These are phyloP conservation scores for Pyrocephalus nanus DNA, from an alignment of 2,797 vertebrate genomes.

Conservation along the genomic window DNA sequence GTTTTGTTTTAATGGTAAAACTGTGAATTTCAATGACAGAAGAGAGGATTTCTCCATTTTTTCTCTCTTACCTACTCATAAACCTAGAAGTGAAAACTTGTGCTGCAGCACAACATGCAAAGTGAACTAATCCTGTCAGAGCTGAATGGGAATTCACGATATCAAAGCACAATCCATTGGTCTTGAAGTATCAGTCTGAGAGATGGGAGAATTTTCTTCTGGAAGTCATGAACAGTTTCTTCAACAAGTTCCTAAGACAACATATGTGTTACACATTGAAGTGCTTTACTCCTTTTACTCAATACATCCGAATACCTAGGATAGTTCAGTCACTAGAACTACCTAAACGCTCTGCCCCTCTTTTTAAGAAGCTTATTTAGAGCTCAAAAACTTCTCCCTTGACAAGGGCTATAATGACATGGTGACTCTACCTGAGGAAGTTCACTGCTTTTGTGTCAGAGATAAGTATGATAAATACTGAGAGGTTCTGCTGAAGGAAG, in stretches of 20 bases:
- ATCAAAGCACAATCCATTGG: background rate
- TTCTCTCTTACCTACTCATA: background rate
- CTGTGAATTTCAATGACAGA: background rate
- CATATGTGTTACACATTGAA: background rate
- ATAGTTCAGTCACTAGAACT: background rate
- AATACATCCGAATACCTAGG: background rate
- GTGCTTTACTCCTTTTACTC: background rate
- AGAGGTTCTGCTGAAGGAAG: background rate
- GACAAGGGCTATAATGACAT: accelerated
- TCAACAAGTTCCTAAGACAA: background rate
- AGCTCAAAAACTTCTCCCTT: background rate
- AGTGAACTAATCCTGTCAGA: background rate
- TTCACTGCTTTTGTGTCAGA: accelerated
- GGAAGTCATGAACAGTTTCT: background rate
- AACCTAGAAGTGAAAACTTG: background rate
- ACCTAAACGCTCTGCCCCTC: background rate
- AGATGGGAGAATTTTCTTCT: background rate
- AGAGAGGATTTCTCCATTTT: background rate
- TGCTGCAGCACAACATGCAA: background rate
- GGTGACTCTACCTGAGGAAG: background rate
- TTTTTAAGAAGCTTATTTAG: background rate
- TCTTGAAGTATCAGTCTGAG: background rate
- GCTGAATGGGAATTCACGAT: background rate
- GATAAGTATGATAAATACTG: background rate
- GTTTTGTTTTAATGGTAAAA: background rate